A percentile compares a stretch with the other conserved stretches of the same genome.
These are phyloP conservation scores for Synanthedon andrenaeformis DNA, from an alignment of 2,888 invertebrate species.

Conservation along the genomic window DNA sequence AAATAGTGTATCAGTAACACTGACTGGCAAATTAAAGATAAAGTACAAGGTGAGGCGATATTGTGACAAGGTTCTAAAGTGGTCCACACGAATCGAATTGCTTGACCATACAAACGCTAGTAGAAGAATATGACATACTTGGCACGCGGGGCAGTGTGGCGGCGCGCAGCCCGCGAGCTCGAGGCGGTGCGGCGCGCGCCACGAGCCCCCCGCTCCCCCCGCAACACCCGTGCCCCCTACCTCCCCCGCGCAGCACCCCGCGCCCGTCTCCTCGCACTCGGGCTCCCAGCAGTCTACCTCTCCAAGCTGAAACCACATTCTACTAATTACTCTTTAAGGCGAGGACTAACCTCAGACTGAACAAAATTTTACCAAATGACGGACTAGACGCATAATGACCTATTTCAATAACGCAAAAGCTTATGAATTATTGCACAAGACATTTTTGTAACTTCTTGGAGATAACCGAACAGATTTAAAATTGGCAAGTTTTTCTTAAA, in stretches of 20 bases:
- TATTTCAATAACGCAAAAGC: no score
- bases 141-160: conserved; percentile 74
- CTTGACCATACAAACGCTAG: neutral
- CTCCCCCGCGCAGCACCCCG: conserved; percentile 79
- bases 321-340: neutral
- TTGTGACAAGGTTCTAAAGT: no score
- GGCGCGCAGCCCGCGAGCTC: conserved; percentile 76
- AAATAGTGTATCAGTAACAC: no score
- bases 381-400: no score
- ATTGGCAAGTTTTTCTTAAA: no score
- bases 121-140: conserved; percentile 29
- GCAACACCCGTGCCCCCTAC: conserved; percentile 3
- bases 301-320: conserved; percentile 71
- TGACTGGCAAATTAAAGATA: no score
- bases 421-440: no score
- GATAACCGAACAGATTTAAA: no score
- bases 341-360: neutral
- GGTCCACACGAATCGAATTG: no score
- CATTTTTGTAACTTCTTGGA: no score
- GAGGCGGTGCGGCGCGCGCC: conserved; percentile 71
- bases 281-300: conserved; percentile 92
- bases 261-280: conserved; percentile 82
- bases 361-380: neutral
- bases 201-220: conserved; percentile 64
- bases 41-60: no score